A percentile compares a stretch with the other conserved stretches of the same genome.
Conservation (phyloP, 2,888 invertebrate genomes). For the Exephanes ischioxanthus region DNA sequence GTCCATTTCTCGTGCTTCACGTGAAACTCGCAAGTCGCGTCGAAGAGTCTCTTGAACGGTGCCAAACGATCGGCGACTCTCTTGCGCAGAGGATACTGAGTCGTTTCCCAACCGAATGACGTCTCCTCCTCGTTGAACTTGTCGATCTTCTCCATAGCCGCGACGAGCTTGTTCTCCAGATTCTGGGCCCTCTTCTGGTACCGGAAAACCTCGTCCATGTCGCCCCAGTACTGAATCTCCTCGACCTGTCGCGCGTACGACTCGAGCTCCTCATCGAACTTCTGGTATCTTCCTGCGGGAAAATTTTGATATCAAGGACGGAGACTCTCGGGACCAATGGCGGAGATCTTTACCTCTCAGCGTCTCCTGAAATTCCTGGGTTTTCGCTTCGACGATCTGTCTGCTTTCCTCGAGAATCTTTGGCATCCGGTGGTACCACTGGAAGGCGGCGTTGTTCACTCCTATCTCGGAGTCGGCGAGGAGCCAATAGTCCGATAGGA, state of each 20-base stretch:
- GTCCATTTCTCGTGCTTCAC: slow-evolving; percentile 95
- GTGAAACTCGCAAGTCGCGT: slow-evolving; percentile 93
- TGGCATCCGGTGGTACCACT: slow-evolving; percentile 94
- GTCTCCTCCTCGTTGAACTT: slow-evolving; percentile 96
- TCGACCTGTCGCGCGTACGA: slow-evolving; percentile 93
- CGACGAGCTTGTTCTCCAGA: slow-evolving; percentile 91
- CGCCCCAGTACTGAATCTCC: slow-evolving; percentile 94
- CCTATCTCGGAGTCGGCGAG: slow-evolving; percentile 94
- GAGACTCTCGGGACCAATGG: no score
- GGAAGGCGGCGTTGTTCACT: slow-evolving; percentile 93
- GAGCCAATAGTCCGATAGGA: slow-evolving; percentile 93
- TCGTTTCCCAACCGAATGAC: slow-evolving; percentile 95
- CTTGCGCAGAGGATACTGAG: slow-evolving; percentile 95
- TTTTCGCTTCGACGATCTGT: slow-evolving; percentile 92
- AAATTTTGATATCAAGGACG: background rate
- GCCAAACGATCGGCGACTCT: slow-evolving; percentile 91
- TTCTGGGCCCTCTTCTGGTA: slow-evolving; percentile 93
- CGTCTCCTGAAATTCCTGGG: slow-evolving; percentile 93
- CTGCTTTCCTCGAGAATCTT: slow-evolving; percentile 93
- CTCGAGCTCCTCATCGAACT: slow-evolving; percentile 94
- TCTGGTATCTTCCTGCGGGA: slow-evolving; percentile 88
- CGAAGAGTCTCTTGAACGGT: slow-evolving; percentile 95
- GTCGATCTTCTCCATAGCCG: slow-evolving; percentile 93
- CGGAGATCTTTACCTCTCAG: slow-evolving; percentile 86
- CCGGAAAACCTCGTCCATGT: slow-evolving; percentile 92